These are phyloP conservation scores for Chaetodon trifasciatus DNA, from an alignment of 2,797 vertebrate genomes.

Conservation along the genomic window DNA sequence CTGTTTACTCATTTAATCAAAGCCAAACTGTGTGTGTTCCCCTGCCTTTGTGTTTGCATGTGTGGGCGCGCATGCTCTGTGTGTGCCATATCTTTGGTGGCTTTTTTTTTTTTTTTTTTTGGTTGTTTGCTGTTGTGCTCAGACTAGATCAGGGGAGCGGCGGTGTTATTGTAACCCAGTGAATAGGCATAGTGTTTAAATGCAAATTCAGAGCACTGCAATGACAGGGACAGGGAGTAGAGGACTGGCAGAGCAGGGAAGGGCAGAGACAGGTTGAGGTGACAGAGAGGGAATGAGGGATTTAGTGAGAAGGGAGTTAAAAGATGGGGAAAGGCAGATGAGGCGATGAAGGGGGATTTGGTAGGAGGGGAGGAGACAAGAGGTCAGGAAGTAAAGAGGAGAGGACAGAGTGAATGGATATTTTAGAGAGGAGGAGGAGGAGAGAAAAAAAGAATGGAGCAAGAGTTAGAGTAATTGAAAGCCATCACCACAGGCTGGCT, in stretches of 20 bases:
- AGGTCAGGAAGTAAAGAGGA: constrained; percentile 52
- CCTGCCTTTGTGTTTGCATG: constrained; percentile 37
- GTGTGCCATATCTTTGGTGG: constrained; percentile 20
- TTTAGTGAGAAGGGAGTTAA: constrained; percentile 49
- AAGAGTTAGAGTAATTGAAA: constrained; percentile 56
- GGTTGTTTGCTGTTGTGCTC: constrained; percentile 77
- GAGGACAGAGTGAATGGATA: constrained; percentile 36
- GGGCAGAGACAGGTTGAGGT: constrained; percentile 67
- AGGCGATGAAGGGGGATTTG: constrained; percentile 45
- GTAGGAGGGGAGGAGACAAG: constrained; percentile 40
- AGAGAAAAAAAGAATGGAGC: constrained; percentile 30
- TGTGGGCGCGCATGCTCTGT: background rate
- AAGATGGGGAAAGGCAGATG: constrained; percentile 54
- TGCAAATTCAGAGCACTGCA: constrained; percentile 71
- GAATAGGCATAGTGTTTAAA: constrained; percentile 75
- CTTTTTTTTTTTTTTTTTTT: constrained; percentile 15
- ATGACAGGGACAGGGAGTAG: constrained; percentile 54
- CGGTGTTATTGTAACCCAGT: constrained; percentile 71
- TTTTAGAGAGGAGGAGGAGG: constrained; percentile 41
- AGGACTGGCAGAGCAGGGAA: constrained; percentile 58
- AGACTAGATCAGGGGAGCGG: constrained; percentile 68
- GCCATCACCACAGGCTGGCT: constrained; percentile 36
- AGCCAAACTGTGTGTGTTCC: constrained; percentile 44
- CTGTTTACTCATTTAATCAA: constrained; percentile 74
- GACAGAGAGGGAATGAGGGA: constrained; percentile 63